Evolutionary conservation across 2,888 invertebrate species (phyloP).

Genomic region (Ormyrus pomaceus): DNA sequence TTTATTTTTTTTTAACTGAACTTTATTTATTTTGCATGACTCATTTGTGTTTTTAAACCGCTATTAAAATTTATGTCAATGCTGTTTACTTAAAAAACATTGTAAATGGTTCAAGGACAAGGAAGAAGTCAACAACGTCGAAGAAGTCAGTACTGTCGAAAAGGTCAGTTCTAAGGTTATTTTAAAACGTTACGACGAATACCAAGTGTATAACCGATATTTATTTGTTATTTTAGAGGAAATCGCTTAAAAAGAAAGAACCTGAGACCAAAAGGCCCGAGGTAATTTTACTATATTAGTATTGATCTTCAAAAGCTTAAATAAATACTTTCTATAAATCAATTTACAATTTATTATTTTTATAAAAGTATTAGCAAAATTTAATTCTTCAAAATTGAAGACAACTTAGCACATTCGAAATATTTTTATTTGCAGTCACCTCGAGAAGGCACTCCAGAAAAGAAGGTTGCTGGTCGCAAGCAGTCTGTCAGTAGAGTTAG

Average conservation of each 20-base stretch:
- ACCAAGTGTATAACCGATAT: constrained; percentile 2
- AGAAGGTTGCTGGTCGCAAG: constrained; percentile 66
- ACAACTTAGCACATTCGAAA: neutral
- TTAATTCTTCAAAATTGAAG: neutral
- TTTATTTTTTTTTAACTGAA: neutral
- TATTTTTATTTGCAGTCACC: constrained; percentile 60
- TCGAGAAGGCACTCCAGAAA: constrained; percentile 67
- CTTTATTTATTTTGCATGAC: too few relatives aligned
- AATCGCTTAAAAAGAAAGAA: constrained; percentile 57
- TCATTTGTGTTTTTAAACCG: too few relatives aligned
- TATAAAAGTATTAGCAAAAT: neutral
- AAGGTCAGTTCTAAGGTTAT: constrained; percentile 63
- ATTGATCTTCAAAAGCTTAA: too few relatives aligned
- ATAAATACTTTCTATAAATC: too few relatives aligned
- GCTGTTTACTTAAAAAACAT: neutral
- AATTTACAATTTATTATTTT: too few relatives aligned
- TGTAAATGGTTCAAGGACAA: constrained; percentile 61
- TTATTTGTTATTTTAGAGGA: constrained; percentile 52
- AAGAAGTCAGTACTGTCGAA: constrained; percentile 65
- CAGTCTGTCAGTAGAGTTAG: constrained; percentile 69
- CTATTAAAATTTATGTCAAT: neutral
- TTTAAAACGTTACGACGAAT: too few relatives aligned
- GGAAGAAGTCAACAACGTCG: constrained; percentile 71
- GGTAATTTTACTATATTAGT: constrained; percentile 18
- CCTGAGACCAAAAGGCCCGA: constrained; percentile 57